A percentile compares a stretch with the other conserved stretches of the same genome.
Evolutionary conservation across 2,113 vertebrate genomes (phyloP).

Genomic region (Heterochromis multidens): DNA sequence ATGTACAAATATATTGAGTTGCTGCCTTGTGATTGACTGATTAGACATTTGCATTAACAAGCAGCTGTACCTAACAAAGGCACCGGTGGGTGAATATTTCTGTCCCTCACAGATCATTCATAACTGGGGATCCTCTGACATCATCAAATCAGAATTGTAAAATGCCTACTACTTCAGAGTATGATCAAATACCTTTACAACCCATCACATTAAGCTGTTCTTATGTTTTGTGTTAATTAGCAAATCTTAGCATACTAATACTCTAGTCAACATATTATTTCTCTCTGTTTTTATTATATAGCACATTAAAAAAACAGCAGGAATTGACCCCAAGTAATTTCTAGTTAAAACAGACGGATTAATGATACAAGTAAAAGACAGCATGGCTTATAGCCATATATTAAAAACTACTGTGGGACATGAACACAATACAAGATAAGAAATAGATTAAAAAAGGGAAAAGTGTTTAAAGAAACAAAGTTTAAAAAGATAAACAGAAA

Average conservation of each 20-base stretch:
- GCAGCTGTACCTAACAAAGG: background rate
- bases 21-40: background rate
- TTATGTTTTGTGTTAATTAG: background rate
- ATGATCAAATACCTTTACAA: background rate
- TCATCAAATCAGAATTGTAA: background rate
- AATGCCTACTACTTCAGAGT: background rate
- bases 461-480: background rate
- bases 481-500: background rate
- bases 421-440: background rate
- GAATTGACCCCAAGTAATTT: background rate
- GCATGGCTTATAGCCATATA: background rate
- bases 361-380: background rate
- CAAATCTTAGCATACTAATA: background rate
- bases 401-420: background rate
- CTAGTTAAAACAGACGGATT: background rate
- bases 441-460: no score
- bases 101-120: background rate
- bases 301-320: background rate
- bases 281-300: background rate
- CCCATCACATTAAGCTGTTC: background rate
- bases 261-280: background rate
- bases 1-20: background rate
- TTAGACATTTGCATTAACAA: background rate
- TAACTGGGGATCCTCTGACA: background rate
- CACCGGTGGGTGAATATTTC: background rate